Evolutionary conservation across 2,113 vertebrate species (phyloP), one percentile per base, ranked within the genome.

Genomic region (Romanogobio albipinnatus): DNA sequence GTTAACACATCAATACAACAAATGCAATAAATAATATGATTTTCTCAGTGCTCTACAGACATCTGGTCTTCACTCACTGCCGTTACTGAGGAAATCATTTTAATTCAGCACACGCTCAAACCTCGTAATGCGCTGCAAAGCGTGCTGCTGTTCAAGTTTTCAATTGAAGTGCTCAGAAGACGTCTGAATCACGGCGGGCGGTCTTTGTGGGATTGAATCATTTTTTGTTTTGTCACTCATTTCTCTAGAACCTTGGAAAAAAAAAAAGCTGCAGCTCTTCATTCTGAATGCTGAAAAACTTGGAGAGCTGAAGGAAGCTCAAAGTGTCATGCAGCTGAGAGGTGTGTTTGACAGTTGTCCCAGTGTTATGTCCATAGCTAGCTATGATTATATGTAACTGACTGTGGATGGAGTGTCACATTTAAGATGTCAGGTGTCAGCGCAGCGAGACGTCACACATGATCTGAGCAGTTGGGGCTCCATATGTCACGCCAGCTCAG

Each of bases 401-500:
- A 49, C 36, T 58, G 49, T 51, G 71, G 73, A 64, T 76, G 43
- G 58, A 64, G 77, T 24, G 14, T 80, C 58, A 43, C 33, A 64
- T 49, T 64, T 64, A 64, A 47, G 77, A 64, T 80, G 59, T 80
- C 59, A 80, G 77, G 77, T 47, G 77, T 39, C 77, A 47, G 58
- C 3, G 58, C 58, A 79, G 58, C 56, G 10, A 78, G 56, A 61
- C 49, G 26, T 29, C 51, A 56, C 75, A 14, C 19, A 39, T 22
- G 45, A 68, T 66, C 26, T 26, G 68, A 74, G 47, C 29, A 15
- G 49, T 53, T 39, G 81, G 33, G 19, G 39, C 81, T 84, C 89
- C 89, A 87, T 90, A 87, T 90, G 90, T 81, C 85, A 2, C 49
- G 29, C 2, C 56, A 22, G 59, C 59, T 64, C 61, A 84, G 61